Percentiles rank a stretch among this genome's conserved stretches.
Conservation (phyloP, 2,888 invertebrate genomes). For the Prenolepis imparis region DNA sequence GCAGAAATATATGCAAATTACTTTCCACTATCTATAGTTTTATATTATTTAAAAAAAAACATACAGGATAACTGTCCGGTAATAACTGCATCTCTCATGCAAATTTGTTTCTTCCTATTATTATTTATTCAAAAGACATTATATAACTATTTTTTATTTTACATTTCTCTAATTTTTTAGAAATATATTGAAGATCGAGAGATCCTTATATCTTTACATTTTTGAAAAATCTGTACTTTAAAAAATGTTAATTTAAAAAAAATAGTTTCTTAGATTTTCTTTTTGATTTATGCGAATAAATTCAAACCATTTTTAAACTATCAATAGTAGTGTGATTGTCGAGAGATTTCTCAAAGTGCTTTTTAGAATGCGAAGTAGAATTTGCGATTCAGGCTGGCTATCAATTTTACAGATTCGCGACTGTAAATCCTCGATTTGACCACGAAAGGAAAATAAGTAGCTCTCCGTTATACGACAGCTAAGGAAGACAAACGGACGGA, state of each 20-base stretch:
- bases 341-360: constrained; percentile 16
- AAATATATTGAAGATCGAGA: neutral
- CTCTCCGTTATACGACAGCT: constrained; percentile 29
- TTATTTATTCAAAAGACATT: neutral
- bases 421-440: constrained; percentile 36
- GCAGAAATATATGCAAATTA: constrained; percentile 7
- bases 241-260: neutral
- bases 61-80: too few species aligned
- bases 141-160: constrained; percentile 1
- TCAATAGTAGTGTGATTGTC: constrained; percentile 29
- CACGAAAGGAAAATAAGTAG: constrained; percentile 44
- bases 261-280: constrained; percentile 9
- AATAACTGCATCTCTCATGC: too few species aligned
- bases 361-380: constrained; percentile 39
- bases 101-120: neutral
- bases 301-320: constrained; percentile 34
- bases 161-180: neutral
- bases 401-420: constrained; percentile 41
- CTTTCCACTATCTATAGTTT: neutral
- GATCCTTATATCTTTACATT: neutral
- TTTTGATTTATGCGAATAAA: neutral
- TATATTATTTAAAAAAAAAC: constrained; percentile 2
- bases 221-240: neutral
- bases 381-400: constrained; percentile 16
- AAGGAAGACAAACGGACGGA: constrained; percentile 46